Evolutionary conservation across 2,113 vertebrate species (phyloP).

Genomic region (Malaclemys terrapin): DNA sequence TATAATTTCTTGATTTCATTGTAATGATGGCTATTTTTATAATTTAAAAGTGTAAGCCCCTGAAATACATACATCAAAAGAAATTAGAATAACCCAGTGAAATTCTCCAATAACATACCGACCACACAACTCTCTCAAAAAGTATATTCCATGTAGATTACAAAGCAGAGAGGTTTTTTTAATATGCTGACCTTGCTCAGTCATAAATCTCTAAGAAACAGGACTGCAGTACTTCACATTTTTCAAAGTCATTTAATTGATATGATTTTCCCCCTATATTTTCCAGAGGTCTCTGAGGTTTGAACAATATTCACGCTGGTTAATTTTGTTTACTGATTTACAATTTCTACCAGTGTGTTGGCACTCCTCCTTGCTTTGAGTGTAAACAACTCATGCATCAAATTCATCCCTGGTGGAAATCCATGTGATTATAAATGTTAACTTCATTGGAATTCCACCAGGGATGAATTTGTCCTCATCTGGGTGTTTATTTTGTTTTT

Average conservation of each 20-base stretch:
- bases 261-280: background rate
- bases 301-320: background rate
- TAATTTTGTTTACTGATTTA: constrained; percentile 2
- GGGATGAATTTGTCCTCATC: background rate
- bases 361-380: background rate
- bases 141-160: background rate
- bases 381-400: fast-evolving
- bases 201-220: background rate
- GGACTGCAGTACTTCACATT: background rate
- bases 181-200: background rate
- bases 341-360: constrained; percentile 3
- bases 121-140: background rate
- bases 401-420: background rate
- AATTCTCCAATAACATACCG: background rate
- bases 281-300: background rate
- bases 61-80: background rate
- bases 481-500: background rate
- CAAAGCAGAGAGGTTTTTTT: background rate
- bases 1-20: background rate
- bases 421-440: no score
- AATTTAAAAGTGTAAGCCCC: background rate
- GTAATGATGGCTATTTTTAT: background rate
- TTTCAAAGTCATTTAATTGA: background rate
- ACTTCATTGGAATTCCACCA: background rate
- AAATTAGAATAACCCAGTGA: background rate